Conservation (phyloP, 1,140 invertebrate species). For the Calephelis virginiensis region DNA sequence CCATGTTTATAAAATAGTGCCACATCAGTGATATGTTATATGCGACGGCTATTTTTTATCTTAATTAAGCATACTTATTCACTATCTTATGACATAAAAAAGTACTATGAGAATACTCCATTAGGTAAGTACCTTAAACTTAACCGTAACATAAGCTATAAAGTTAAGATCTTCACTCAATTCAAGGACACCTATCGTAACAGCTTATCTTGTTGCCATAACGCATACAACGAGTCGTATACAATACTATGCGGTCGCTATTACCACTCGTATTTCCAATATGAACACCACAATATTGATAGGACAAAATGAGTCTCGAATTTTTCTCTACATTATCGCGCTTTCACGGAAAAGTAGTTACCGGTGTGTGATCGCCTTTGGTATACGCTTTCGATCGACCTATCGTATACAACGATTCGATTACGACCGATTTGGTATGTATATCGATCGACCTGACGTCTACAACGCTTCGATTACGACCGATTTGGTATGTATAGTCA, state of each 20-base stretch:
- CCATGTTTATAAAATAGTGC: too few species aligned
- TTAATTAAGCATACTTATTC: too few species aligned
- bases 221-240: constrained; percentile 38
- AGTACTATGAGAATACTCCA: too few species aligned
- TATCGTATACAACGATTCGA: constrained; percentile 23
- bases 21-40: too few species aligned
- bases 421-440: constrained; percentile 27
- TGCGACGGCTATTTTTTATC: too few species aligned
- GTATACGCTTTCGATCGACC: constrained; percentile 45
- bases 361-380: constrained; percentile 63
- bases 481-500: constrained; percentile 30
- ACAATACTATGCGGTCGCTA: constrained; percentile 35
- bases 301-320: constrained; percentile 50
- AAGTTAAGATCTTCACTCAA: constrained; percentile 2
- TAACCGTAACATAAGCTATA: background rate
- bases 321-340: constrained; percentile 65
- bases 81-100: too few species aligned
- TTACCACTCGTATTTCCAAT: constrained; percentile 42
- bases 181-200: constrained; percentile 21
- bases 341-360: constrained; percentile 69
- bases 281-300: constrained; percentile 44
- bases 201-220: constrained; percentile 35
- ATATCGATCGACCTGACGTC: constrained; percentile 21
- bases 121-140: too few species aligned
- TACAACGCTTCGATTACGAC: constrained; percentile 27